phyloP scores from a whole-genome alignment of 2,113 vertebrate genomes.

The Erythrocercus mccallii region DNA sequence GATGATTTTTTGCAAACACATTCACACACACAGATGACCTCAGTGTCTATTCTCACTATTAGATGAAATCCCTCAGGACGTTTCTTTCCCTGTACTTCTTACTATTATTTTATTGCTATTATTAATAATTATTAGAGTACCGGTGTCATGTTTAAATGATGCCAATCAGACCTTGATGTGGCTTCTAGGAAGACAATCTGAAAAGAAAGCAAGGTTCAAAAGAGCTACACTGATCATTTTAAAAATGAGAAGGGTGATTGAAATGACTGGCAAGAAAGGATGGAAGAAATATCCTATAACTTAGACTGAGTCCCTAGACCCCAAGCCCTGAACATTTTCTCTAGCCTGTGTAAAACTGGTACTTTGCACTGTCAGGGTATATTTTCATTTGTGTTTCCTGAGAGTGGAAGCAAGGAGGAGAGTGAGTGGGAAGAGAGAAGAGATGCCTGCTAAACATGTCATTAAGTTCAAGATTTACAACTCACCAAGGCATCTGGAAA shows the following conservation, averaged over 20 bases:
- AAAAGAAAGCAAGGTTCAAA: slow-evolving; percentile 21
- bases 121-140: not conserved
- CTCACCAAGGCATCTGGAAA: slow-evolving; percentile 66
- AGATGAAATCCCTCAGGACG: not conserved
- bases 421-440: slow-evolving; percentile 5
- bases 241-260: not conserved
- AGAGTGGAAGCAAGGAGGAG: not conserved
- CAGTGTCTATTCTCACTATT: not conserved
- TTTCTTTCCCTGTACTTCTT: not conserved
- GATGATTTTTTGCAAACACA: not conserved
- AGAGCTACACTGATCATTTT: not conserved
- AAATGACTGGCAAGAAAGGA: not conserved
- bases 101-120: slow-evolving; percentile 39
- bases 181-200: slow-evolving; percentile 42
- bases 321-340: not conserved
- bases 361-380: not conserved
- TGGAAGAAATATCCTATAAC: slow-evolving; percentile 1
- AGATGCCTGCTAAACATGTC: slow-evolving; percentile 63
- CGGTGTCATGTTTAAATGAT: not conserved
- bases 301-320: not conserved
- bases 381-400: slow-evolving; percentile 16
- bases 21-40: not conserved
- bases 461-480: slow-evolving; percentile 79
- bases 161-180: slow-evolving; percentile 24
- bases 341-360: not conserved